phyloP scores from a whole-genome alignment of 53 echinoderm and acorn worm genomes.

The Apostichopus leukothele region DNA sequence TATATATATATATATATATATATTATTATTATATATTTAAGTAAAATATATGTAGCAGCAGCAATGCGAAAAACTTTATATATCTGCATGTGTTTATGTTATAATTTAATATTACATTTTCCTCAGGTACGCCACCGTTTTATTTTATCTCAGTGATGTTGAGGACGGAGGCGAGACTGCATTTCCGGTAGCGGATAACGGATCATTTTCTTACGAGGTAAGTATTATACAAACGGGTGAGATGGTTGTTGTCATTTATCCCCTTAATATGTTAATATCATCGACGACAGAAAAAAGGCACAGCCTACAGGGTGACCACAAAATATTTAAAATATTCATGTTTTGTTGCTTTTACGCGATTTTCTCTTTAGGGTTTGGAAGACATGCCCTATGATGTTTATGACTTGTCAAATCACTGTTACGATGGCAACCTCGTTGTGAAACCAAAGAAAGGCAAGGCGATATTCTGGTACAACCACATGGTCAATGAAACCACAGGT shows the following conservation, averaged over 20 bases:
- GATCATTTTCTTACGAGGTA: constrained; percentile 64
- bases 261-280: too few relatives aligned
- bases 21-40: too few relatives aligned
- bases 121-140: constrained; percentile 62
- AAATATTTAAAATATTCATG: too few relatives aligned
- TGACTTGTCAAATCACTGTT: constrained; percentile 76
- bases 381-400: constrained; percentile 53
- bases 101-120: not conserved
- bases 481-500: constrained; percentile 41
- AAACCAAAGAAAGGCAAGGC: constrained; percentile 83
- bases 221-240: not conserved
- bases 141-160: constrained; percentile 83
- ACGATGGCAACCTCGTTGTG: constrained; percentile 73
- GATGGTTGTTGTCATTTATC: not conserved
- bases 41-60: too few relatives aligned
- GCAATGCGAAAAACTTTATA: too few relatives aligned
- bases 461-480: constrained; percentile 89
- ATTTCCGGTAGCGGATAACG: constrained; percentile 81
- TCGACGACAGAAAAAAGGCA: too few relatives aligned
- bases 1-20: too few relatives aligned
- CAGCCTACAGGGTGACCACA: too few relatives aligned
- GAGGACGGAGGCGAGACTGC: constrained; percentile 85
- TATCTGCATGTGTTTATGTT: too few relatives aligned
- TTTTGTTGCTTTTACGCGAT: too few relatives aligned
- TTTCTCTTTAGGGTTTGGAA: constrained; percentile 14